A percentile compares a stretch with the other conserved stretches of the same genome.
phyloP scores from a whole-genome alignment of 2,888 invertebrate species.

The Coelopa pilipes region DNA sequence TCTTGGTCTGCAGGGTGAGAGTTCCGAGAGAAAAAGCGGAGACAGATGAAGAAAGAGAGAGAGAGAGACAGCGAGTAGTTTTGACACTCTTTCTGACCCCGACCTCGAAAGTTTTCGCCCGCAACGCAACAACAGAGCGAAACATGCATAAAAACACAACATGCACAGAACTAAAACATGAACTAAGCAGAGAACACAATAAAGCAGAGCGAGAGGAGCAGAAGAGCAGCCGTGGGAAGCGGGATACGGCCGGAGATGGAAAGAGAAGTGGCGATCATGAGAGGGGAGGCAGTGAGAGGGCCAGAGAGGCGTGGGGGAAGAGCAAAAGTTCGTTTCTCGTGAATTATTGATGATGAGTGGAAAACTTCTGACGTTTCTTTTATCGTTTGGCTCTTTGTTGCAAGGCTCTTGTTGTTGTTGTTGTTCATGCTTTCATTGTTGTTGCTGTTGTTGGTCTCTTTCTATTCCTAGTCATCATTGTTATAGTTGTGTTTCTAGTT shows the following conservation, averaged over 20 bases:
- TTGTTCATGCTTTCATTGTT: too few relatives aligned
- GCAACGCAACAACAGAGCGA: neutral
- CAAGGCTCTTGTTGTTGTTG: too few relatives aligned
- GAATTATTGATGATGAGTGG: conserved; percentile 32
- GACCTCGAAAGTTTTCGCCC: conserved; percentile 8
- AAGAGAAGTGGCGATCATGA: too few relatives aligned
- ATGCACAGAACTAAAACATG: neutral
- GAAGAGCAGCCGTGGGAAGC: too few relatives aligned
- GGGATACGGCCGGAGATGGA: too few relatives aligned
- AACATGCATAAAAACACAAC: neutral
- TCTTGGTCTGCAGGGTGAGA: too few relatives aligned
- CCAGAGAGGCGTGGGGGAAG: neutral
- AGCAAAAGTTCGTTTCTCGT: conserved; percentile 10
- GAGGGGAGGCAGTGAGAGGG: neutral
- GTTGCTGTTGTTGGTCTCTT: neutral
- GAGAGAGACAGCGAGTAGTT: neutral
- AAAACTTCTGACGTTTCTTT: conserved; percentile 27
- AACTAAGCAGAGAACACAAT: neutral
- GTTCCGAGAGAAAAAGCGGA: neutral
- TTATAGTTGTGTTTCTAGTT: conserved; percentile 6
- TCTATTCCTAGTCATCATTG: too few relatives aligned
- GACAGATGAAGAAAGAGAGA: neutral
- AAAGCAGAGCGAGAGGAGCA: too few relatives aligned
- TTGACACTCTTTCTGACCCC: conserved; percentile 19
- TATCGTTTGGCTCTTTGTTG: neutral